phyloP scores from a whole-genome alignment of 2,113 vertebrate genomes.

The Chamaea fasciata region DNA sequence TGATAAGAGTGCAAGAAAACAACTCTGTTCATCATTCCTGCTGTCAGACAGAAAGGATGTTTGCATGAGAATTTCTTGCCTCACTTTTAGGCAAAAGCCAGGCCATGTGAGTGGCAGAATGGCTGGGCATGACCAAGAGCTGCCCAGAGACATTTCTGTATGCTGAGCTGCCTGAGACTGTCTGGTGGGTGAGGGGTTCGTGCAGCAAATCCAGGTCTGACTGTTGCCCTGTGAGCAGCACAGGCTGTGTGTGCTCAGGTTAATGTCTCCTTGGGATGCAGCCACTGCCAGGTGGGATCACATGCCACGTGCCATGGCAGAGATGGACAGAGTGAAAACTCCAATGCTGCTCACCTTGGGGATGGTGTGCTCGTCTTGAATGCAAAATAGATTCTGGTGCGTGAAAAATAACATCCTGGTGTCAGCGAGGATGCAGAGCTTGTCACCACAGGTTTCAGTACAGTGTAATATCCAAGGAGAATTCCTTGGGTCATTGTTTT shows the following conservation, averaged over 20 bases:
- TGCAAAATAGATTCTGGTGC: neutral
- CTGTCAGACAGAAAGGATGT: neutral
- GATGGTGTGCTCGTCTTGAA: neutral
- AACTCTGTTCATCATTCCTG: neutral
- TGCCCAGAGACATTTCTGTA: neutral
- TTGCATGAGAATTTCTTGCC: neutral
- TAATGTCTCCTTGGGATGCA: neutral
- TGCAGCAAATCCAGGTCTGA: neutral
- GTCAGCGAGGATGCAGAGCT: neutral
- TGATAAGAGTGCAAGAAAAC: neutral
- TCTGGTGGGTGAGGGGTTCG: neutral
- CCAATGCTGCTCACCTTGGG: neutral
- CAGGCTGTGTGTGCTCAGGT: no score
- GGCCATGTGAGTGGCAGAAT: neutral
- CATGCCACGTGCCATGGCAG: accelerated
- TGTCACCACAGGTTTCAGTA: neutral
- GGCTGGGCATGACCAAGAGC: neutral
- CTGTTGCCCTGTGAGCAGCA: neutral
- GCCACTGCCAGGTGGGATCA: neutral
- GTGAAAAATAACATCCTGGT: neutral
- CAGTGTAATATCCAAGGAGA: neutral
- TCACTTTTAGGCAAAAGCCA: neutral
- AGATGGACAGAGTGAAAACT: neutral
- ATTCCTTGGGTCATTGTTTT: neutral
- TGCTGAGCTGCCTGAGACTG: neutral